Percentiles rank a stretch among this genome's conserved stretches.
Conservation (phyloP, 2,888 invertebrate genomes). For the Platycheirus albimanus region DNA sequence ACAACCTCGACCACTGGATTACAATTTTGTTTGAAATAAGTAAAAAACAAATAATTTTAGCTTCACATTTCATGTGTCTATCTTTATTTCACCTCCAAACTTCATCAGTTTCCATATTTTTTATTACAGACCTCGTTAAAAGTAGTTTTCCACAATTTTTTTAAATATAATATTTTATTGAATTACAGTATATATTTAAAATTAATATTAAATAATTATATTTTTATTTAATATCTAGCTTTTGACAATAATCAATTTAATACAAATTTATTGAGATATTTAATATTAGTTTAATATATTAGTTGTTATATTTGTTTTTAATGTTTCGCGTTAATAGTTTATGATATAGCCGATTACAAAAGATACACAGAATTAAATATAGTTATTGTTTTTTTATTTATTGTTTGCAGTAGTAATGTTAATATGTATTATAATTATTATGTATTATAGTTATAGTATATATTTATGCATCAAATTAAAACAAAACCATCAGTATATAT, state of each 20-base stretch:
- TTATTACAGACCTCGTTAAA: constrained; percentile 58
- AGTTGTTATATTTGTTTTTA: constrained; percentile 18
- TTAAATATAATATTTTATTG: constrained; percentile 37
- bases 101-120: constrained; percentile 34
- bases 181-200: constrained; percentile 46
- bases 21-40: too few species aligned
- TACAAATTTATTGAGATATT: constrained; percentile 51
- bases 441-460: constrained; percentile 17
- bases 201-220: constrained; percentile 38
- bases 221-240: constrained; percentile 51
- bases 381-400: constrained; percentile 64
- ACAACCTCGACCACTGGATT: too few species aligned
- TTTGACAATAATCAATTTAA: constrained; percentile 66
- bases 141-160: constrained; percentile 60
- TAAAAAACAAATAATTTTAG: constrained; percentile 1
- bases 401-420: constrained; percentile 58
- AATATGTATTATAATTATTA: constrained; percentile 17
- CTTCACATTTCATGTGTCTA: constrained; percentile 68
- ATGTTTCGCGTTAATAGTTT: constrained; percentile 58
- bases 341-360: constrained; percentile 63
- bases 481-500: neutral
- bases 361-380: constrained; percentile 63
- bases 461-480: constrained; percentile 43
- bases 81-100: constrained; percentile 64
- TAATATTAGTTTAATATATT: constrained; percentile 35